Base-by-base conservation (phyloP, 2,888 invertebrate species). In the Sepioteuthis lessoniana region DNA sequence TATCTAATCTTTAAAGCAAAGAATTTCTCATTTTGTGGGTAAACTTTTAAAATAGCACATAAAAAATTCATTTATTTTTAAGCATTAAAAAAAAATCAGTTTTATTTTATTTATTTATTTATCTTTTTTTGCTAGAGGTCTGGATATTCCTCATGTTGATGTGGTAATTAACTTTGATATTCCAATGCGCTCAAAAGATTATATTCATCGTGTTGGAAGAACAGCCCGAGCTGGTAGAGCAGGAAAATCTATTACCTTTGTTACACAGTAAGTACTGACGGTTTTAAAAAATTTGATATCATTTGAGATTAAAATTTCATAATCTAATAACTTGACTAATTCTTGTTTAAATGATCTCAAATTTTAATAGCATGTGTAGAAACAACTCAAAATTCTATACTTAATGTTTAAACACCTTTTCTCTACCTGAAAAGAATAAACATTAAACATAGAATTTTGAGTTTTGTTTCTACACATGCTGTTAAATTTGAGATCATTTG, bases 91-190 rank as follows among this genome's bases (percentile, higher is more conserved):
- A 13, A 47, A 91, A 91, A 19, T 91, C 21, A 10, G 5, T 90
- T 0, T 90, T 19, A n/a, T 0, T 21, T 10, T 31, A 25, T 19
- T 94, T 93, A 60, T 90, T 94, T 50, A n/a, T n/a, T n/a, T n/a
- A n/a, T n/a, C n/a, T 91, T n/a, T 93, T 31, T 60, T 16, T 97
- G 97, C 76, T 97, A 99, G 99, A 97, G 99, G 99, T 96, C 98
- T 99, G 95, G 99, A 99, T 97, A 99, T 99, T 96, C 99, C 99
- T 0, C 99, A 99, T 97, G 99, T 99, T 76, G 99, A 99, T 97
- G 98, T 99, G 95, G 99, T 99, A 1, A 98, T 99, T 42, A 99
- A 99, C 97, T 98, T 99, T 97, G 99, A 99, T 97, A 99, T 99
- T 97, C 99, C 99, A 7, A 98, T 99, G 55, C 99, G 99, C 97